These are phyloP conservation scores for Eptesicus fuscus DNA, from an alignment of 2,113 vertebrate genomes.

Conservation along the genomic window DNA sequence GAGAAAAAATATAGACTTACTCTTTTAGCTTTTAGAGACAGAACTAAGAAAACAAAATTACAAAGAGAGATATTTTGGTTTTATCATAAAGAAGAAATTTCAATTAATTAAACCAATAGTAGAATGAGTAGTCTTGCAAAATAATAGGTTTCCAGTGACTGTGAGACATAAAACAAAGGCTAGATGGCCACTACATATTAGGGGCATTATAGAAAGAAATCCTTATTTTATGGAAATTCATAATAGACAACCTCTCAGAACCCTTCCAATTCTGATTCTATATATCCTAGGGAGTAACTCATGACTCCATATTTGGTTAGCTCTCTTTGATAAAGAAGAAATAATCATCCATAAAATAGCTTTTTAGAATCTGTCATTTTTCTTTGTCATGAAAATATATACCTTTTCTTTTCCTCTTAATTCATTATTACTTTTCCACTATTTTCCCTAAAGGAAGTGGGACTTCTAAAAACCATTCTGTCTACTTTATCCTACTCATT, in stretches of 20 bases:
- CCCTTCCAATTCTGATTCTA: not conserved
- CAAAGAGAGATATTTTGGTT: not conserved
- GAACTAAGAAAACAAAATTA: not conserved
- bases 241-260: not conserved
- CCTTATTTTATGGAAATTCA: not conserved
- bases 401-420: constrained; percentile 40
- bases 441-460: constrained; percentile 36
- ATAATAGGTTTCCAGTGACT: not conserved
- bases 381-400: constrained; percentile 37
- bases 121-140: not conserved
- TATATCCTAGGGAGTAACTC: constrained; percentile 13
- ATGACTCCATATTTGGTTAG: not conserved
- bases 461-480: not conserved
- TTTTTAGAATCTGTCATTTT: constrained; percentile 26
- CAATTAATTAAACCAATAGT: not conserved
- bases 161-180: not conserved
- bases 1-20: not conserved
- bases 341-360: constrained; percentile 33
- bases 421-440: not conserved
- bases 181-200: not conserved
- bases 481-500: constrained; percentile 8
- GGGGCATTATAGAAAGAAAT: not conserved
- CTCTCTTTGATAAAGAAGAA: constrained; percentile 24
- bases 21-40: not conserved
- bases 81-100: not conserved